Percentiles rank a stretch among this genome's conserved stretches.
Conservation (phyloP, 1,140 invertebrate species). For the Drosophila insularis region DNA sequence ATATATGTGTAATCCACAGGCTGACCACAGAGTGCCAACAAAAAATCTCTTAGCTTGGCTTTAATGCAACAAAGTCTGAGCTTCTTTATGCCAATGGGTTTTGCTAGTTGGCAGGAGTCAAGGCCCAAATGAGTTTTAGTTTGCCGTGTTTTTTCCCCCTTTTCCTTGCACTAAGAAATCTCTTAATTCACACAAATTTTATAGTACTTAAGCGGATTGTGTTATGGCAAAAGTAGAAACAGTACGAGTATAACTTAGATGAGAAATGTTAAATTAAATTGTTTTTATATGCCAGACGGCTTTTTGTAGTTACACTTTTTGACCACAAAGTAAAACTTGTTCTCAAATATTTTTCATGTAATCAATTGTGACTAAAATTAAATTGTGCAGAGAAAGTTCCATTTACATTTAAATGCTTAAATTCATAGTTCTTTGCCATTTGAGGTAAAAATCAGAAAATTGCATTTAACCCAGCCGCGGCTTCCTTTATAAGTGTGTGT, state of each 20-base stretch:
- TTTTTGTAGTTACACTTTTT: not conserved
- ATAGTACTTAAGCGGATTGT: constrained; percentile 58
- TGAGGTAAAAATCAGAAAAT: not conserved
- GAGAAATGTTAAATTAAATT: constrained; percentile 45
- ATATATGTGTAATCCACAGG: not conserved
- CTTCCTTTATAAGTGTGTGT: constrained; percentile 14
- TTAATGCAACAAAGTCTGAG: constrained; percentile 62
- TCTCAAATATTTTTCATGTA: no score
- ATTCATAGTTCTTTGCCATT: not conserved
- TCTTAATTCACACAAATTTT: constrained; percentile 68
- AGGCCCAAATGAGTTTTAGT: constrained; percentile 38
- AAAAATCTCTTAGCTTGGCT: constrained; percentile 41
- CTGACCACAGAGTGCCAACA: not conserved
- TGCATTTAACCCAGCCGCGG: not conserved
- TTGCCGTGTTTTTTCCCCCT: constrained; percentile 21
- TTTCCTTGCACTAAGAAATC: constrained; percentile 45
- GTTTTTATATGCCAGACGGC: constrained; percentile 47
- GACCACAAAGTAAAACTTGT: no score
- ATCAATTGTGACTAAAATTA: no score
- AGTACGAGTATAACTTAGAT: constrained; percentile 53
- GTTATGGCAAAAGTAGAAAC: constrained; percentile 32
- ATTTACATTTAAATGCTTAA: not conserved
- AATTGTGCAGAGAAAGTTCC: constrained; percentile 15
- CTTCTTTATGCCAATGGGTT: not conserved
- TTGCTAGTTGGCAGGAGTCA: constrained; percentile 6